Percentiles rank a stretch among this genome's conserved stretches.
Conservation (phyloP, 2,113 vertebrate species). For the Halcyon senegalensis region DNA sequence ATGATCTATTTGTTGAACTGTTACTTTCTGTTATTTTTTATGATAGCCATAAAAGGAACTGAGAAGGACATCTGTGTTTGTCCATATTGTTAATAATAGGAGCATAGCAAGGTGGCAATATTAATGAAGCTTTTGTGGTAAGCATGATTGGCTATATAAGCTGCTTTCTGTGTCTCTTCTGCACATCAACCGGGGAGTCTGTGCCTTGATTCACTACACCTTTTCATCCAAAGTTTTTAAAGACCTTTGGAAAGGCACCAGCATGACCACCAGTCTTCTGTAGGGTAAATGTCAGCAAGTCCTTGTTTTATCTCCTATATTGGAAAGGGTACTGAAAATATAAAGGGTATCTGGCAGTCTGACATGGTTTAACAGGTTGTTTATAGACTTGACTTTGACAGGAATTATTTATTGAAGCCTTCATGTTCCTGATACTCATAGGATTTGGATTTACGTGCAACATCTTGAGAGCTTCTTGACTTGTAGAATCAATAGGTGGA, state of each 20-base stretch:
- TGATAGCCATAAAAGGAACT: no score
- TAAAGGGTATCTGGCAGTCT: constrained; percentile 2
- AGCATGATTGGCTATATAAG: no score
- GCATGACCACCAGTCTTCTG: background rate
- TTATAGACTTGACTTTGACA: constrained; percentile 14
- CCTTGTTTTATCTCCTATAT: background rate
- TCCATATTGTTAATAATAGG: no score
- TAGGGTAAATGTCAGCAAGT: background rate
- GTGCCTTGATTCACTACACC: no score
- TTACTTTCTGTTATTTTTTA: no score
- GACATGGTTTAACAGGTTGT: constrained; percentile 29
- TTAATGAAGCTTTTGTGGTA: no score
- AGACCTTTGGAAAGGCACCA: constrained; percentile 6
- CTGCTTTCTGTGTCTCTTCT: no score
- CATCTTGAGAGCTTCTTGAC: background rate
- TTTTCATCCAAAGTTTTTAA: background rate
- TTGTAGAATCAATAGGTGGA: constrained; percentile 26
- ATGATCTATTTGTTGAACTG: no score
- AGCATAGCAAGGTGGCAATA: no score
- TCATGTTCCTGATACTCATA: constrained; percentile 16
- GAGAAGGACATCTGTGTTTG: no score
- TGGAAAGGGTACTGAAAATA: background rate
- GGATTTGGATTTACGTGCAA: constrained; percentile 31
- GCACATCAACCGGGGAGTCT: no score
- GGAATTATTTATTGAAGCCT: constrained; percentile 24